Percentiles rank a stretch among this genome's conserved stretches.
Conservation (phyloP, 2,113 vertebrate genomes). For the Cryptotis parvus region DNA sequence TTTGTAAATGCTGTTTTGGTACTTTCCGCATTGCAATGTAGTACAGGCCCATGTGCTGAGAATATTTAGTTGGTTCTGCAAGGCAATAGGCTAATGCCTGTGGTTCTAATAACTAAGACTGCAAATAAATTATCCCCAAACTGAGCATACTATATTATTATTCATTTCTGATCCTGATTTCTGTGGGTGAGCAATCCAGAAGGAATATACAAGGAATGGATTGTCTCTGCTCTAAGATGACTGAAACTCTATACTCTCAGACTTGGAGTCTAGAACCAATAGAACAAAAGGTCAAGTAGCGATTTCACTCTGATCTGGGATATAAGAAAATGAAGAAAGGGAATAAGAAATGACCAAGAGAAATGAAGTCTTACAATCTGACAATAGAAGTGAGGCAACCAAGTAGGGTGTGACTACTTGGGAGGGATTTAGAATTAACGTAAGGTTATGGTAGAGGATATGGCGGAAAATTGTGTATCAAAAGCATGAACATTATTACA, state of each 20-base stretch:
- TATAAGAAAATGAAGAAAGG: no score
- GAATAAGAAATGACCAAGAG: no score
- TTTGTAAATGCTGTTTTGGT: slow-evolving; percentile 3
- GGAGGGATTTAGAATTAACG: no score
- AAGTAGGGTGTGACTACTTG: no score
- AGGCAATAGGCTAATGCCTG: neutral
- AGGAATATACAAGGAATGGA: neutral
- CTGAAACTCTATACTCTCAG: neutral
- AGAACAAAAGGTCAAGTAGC: neutral
- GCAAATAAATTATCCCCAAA: neutral
- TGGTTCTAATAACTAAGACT: neutral
- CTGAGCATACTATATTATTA: neutral
- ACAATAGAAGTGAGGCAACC: no score
- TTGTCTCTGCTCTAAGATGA: neutral
- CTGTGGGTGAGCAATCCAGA: neutral
- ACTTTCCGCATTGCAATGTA: neutral
- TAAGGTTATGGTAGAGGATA: no score
- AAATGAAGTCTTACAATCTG: no score
- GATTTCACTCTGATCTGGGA: no score
- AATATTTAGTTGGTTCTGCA: neutral
- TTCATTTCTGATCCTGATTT: neutral
- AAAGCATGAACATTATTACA: no score
- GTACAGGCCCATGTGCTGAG: neutral
- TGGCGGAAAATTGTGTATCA: no score
- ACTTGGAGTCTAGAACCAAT: neutral